Base-by-base conservation (phyloP, 1,140 invertebrate genomes). In the Odontomachus brunneus region DNA sequence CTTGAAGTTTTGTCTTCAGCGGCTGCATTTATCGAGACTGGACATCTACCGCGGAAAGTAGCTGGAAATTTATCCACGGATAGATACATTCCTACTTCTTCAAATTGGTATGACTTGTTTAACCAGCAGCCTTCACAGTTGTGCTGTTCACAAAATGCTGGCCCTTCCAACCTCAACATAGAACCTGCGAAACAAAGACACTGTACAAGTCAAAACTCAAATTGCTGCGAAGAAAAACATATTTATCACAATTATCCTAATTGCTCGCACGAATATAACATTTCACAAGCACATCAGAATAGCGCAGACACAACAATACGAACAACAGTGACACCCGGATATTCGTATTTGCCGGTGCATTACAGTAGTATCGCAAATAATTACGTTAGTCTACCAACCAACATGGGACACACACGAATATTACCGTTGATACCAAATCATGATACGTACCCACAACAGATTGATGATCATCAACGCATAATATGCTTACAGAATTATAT, bases 171-270 rank as follows among this genome's bases (percentile, higher is more conserved):
- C 24, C 57, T 26, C 17, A 57, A 69, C 17, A 14, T 78, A 69
- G 22, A 78, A 9, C 3, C 49, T 26, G 11, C 51, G 17, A 55
- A 78, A 67, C 15, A 55, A 29, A 26, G 26, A 19, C 3, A 69
- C 38, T 15, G 22, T 44, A 67, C 62, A 78, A 15, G 3, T 12
- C 14, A 59, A 24, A 59, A 60, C 26, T 3, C 15, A 17, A 38
- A 2, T 76, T 14, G 15, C 57, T 67, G 44, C 29, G 24, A 55
- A 7, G 12, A 38, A 38, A n/a, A 53, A 1, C 22, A 49, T 63
- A 22, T 38, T 66, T 66, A 24, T 76, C n/a, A 14, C n/a, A 44
- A 76, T 76, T 24, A 44, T 67, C 2, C 48, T 33, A 24, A 66
- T 33, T 38, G 19, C 57, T 12, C 19, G 33, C 74, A 2, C 53